Evolutionary conservation across 2,888 invertebrate genomes (phyloP), one percentile per base, ranked within the genome.

Genomic region (Pteria penguin): DNA sequence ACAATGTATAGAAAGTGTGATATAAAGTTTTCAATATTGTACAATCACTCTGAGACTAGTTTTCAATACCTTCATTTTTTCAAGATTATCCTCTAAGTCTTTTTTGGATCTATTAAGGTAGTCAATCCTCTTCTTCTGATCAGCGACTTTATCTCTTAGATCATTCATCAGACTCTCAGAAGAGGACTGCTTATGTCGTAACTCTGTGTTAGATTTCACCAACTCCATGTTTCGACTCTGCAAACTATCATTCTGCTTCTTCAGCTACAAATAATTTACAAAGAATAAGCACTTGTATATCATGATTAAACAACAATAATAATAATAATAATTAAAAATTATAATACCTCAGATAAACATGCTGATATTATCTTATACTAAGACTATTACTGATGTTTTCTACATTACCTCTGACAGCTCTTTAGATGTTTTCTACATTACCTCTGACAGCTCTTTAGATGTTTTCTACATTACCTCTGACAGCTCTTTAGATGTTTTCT

Each of bases 171-270:
- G 45, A 3, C 71, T 79, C 27, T 91, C 90, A 27, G 83, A 78
- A 33, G 90, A 89, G 0, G 85, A 73, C 14, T 85, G 74, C 63
- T 86, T 85, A 70, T 90, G 89, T 4, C 90, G 84, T 58, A 91
- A 81, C 45, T 89, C 90, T 14, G 88, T 85, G 80, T 91, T 91
- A 0, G 87, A 77, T 52, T 87, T 87, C 63, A 88, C 86, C 62
- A 91, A 74, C 24, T 90, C 90, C 76, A 88, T 88, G 65, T 90
- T 91, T 32, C 88, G 83, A 4, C 76, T 77, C 11, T 87, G 79
- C 36, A 88, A 74, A 58, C 84, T 87, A 55, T 89, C 90, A 81
- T 86, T 86, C 74, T 89, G 89, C 60, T 87, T 89, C 72, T 86
- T 87, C 2, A 89, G 76, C 90, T 90, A 78, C 18, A 29, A n/a